Conservation (phyloP, 2,888 invertebrate genomes). For the Trisateles emortualis region DNA sequence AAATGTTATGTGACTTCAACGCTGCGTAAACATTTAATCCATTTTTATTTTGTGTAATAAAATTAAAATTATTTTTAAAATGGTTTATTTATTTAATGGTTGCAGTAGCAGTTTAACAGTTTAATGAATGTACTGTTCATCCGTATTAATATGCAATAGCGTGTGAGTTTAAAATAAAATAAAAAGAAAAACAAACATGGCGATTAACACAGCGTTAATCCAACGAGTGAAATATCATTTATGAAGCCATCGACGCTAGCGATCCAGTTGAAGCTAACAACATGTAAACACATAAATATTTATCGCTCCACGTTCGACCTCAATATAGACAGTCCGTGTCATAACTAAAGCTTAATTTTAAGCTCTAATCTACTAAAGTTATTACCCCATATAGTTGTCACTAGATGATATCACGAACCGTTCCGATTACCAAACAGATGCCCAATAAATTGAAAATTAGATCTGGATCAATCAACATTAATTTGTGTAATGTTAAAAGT, state of each 20-base stretch:
- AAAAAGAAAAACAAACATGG: constrained; percentile 32
- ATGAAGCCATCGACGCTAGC: constrained; percentile 42
- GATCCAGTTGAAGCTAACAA: constrained; percentile 35
- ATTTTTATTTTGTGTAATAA: no score
- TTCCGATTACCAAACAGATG: constrained; percentile 24
- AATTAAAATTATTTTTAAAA: no score
- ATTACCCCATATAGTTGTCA: constrained; percentile 29
- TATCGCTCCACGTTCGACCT: constrained; percentile 41
- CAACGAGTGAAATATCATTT: constrained; percentile 41
- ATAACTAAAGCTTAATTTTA: constrained; percentile 48
- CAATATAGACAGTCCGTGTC: constrained; percentile 35
- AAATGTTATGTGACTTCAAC: no score
- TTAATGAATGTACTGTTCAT: no score
- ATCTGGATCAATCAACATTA: constrained; percentile 13
- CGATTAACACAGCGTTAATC: constrained; percentile 35
- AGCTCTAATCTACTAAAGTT: constrained; percentile 48
- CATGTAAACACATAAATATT: constrained; percentile 53
- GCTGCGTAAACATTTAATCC: no score
- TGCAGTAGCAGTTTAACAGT: no score
- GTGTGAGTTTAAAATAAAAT: constrained; percentile 1
- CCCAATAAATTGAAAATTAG: constrained; percentile 16
- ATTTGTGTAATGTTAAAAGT: constrained; percentile 10
- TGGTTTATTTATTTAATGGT: no score
- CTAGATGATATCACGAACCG: constrained; percentile 18
- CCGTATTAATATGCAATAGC: no score